phyloP scores from a whole-genome alignment of 2,113 vertebrate species.

The Tursiops truncatus region DNA sequence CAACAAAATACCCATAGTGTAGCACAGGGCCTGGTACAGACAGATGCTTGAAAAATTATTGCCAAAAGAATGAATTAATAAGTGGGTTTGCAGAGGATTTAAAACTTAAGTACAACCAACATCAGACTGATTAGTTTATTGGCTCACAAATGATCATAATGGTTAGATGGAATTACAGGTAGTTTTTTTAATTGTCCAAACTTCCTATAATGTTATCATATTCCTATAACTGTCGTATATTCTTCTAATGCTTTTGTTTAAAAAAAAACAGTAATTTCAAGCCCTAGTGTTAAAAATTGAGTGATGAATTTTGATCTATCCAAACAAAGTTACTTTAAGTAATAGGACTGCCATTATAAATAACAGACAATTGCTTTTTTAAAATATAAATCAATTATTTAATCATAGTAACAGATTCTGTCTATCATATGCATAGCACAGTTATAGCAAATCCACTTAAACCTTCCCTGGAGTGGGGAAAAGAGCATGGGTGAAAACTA shows the following conservation, averaged over 20 bases:
- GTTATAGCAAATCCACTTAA: not conserved
- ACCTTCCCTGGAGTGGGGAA: not conserved
- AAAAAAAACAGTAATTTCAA: slow-evolving; percentile 15
- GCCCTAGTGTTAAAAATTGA: slow-evolving; percentile 33
- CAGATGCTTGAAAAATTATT: slow-evolving; percentile 25
- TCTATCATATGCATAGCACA: not conserved
- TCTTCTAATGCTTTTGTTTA: not conserved
- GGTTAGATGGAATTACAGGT: not conserved
- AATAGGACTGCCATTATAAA: not conserved
- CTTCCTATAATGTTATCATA: not conserved
- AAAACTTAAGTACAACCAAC: not conserved
- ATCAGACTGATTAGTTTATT: not conserved
- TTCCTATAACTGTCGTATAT: not conserved
- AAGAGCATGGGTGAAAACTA: not conserved
- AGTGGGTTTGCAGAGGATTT: slow-evolving; percentile 24
- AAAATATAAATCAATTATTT: slow-evolving; percentile 22
- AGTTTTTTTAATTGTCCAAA: not conserved
- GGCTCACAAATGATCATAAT: slow-evolving; percentile 10
- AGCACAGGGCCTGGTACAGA: not conserved
- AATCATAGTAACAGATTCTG: not conserved
- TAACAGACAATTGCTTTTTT: slow-evolving; percentile 9
- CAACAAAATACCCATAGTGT: slow-evolving; percentile 10
- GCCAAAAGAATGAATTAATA: slow-evolving; percentile 30
- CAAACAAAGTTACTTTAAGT: slow-evolving; percentile 28
- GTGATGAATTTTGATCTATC: slow-evolving; percentile 8